Percentiles rank a stretch among this genome's conserved stretches.
phyloP scores from a whole-genome alignment of 2,888 invertebrate species.

The Octodonta nipae region DNA sequence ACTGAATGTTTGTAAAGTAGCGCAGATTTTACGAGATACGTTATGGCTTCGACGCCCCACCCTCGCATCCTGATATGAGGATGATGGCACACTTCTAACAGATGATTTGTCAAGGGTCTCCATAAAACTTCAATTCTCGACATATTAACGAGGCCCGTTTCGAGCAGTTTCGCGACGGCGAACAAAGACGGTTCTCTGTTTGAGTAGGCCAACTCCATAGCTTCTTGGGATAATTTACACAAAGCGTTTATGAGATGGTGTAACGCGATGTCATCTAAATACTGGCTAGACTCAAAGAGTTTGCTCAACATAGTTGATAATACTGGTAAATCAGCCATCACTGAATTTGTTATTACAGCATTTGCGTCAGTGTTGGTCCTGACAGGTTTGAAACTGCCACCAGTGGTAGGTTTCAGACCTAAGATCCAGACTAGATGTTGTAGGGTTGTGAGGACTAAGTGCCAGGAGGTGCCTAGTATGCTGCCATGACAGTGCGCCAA shows the following conservation, averaged over 20 bases:
- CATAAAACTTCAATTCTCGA: conserved; percentile 86
- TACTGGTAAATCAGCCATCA: conserved; percentile 88
- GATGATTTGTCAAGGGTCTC: conserved; percentile 87
- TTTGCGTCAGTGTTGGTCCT: conserved; percentile 66
- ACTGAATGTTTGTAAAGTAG: conserved; percentile 74
- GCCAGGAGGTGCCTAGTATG: conserved; percentile 87
- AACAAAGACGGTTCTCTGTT: conserved; percentile 93
- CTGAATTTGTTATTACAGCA: conserved; percentile 85
- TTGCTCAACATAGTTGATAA: conserved; percentile 82
- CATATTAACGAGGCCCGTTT: conserved; percentile 86
- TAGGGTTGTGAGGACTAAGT: conserved; percentile 85
- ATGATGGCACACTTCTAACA: conserved; percentile 92
- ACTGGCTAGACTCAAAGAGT: conserved; percentile 87
- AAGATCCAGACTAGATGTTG: conserved; percentile 92
- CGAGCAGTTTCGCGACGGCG: conserved; percentile 95
- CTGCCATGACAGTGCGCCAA: conserved; percentile 86
- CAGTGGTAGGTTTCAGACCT: conserved; percentile 81
- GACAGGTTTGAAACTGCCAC: conserved; percentile 80
- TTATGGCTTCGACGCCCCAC: conserved; percentile 95
- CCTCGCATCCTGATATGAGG: conserved; percentile 89
- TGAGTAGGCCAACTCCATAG: conserved; percentile 91
- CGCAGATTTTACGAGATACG: conserved; percentile 83
- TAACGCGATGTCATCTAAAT: conserved; percentile 83
- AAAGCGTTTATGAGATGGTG: conserved; percentile 93
- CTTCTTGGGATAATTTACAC: conserved; percentile 89